Conservation (phyloP, 2,888 invertebrate genomes). For the Cephus pygmeus region DNA sequence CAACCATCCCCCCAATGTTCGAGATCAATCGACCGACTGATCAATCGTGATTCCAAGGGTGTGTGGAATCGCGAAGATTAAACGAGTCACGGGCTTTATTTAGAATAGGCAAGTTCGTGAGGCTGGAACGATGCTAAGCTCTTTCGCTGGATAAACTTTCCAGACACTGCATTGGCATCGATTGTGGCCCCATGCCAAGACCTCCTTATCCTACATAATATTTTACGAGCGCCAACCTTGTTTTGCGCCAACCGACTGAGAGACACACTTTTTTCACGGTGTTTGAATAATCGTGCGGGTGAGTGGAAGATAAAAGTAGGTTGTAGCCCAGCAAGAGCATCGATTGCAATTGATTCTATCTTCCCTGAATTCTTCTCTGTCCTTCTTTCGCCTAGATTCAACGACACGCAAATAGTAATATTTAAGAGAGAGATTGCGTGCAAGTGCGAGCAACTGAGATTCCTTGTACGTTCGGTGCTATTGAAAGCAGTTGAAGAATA, state of each 20-base stretch:
- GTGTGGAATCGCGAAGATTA: too few species aligned
- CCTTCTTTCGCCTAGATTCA: too few species aligned
- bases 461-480: too few species aligned
- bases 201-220: slow-evolving; percentile 55
- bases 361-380: too few species aligned
- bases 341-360: too few species aligned
- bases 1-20: too few species aligned
- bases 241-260: slow-evolving; percentile 23
- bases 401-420: too few species aligned
- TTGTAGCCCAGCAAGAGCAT: not conserved
- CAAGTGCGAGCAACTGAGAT: too few species aligned
- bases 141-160: slow-evolving; percentile 55
- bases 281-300: slow-evolving; percentile 22
- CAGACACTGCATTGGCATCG: slow-evolving; percentile 54
- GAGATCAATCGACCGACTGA: too few species aligned
- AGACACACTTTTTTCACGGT: slow-evolving; percentile 8
- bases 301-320: slow-evolving; percentile 2
- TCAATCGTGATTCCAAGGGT: too few species aligned
- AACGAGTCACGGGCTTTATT: slow-evolving; percentile 34
- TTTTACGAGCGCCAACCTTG: slow-evolving; percentile 49
- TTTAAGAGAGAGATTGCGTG: too few species aligned
- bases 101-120: slow-evolving; percentile 42
- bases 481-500: too few species aligned
- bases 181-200: slow-evolving; percentile 55
- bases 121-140: slow-evolving; percentile 40